Base-by-base conservation (phyloP, 2,797 vertebrate species). In the Meda fulgida region DNA sequence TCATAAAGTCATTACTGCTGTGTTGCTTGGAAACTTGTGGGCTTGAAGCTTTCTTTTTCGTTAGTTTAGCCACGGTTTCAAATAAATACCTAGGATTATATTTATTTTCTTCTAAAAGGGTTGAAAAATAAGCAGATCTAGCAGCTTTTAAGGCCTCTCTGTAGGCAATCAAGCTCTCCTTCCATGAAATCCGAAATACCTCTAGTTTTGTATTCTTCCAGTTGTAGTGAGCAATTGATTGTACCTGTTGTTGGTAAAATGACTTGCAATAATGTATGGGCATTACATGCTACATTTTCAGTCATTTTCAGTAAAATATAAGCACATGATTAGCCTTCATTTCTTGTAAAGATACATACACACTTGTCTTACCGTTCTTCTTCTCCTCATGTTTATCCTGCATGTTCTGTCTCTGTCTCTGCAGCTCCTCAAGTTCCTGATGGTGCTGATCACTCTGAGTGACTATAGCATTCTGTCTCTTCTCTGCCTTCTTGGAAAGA, bases 361-460 rank as follows among this genome's bases (percentile, higher is more conserved):
- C 73, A 71, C 43, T 75, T 38, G 36, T 58, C 36, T 65, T 43
- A 89, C 90, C 90, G 29, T 90, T 89, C 1, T 23, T 63, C 71
- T 88, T 84, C 3, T 86, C 86, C 36, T 90, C 71, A 2, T 81
- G 81, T 18, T 85, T 85, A 63, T 87, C 86, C 70, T 84, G 46
- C 18, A 87, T 78, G 19, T 89, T 88, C 70, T 80, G 78, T 48
- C 84, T 90, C 84, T 87, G 88, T 40, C 5, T 83, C 21, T 48
- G 88, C 18, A 92, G 85, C 58, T 91, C 86, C 29, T 48, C 19
- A 51, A 89, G 40, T 31, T 90, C 83, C 78, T 89, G 84, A n/a
- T 89, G 83, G 36, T 88, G 91, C 67, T 87, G 90, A 63, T 93
- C 88, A 60, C 88, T 91, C 16, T 93, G 86, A 13, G 86, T 90